Evolutionary conservation across 2,888 invertebrate species (phyloP).

Genomic region (Caenorhabditis macrosperma): DNA sequence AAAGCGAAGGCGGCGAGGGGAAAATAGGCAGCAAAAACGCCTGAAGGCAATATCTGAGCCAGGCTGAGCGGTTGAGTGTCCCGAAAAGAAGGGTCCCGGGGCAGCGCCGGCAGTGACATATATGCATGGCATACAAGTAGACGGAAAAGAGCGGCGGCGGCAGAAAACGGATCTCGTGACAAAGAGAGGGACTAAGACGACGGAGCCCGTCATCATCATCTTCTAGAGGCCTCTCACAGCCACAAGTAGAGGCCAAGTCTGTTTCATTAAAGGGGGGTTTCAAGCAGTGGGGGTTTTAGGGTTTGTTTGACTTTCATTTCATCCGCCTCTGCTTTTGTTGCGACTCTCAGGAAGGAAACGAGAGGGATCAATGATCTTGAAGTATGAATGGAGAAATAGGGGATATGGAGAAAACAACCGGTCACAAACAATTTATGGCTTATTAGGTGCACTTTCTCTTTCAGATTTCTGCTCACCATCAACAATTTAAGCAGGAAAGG

Average conservation of each 20-base stretch:
- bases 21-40: conserved; percentile 39
- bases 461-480: background rate
- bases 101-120: conserved; percentile 26
- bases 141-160: conserved; percentile 2
- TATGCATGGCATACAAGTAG: conserved; percentile 49
- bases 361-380: conserved; percentile 24
- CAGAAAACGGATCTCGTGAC: conserved; percentile 42
- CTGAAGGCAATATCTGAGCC: conserved; percentile 54
- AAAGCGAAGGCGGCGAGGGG: background rate
- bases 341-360: background rate
- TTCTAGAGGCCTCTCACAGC: conserved; percentile 18
- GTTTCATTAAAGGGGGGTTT: conserved; percentile 13
- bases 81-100: conserved; percentile 25
- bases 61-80: conserved; percentile 20
- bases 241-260: conserved; percentile 9
- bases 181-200: conserved; percentile 20
- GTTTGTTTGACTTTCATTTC: conserved; percentile 44
- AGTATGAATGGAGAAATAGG: background rate
- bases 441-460: background rate
- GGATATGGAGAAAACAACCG: background rate
- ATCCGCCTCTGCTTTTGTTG: conserved; percentile 16
- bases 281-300: conserved; percentile 5
- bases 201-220: conserved; percentile 36
- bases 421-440: conserved; percentile 6
- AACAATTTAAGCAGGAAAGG: background rate